These are phyloP conservation scores for Amphipoea oculea DNA, from an alignment of 2,888 invertebrate species.

Conservation along the genomic window DNA sequence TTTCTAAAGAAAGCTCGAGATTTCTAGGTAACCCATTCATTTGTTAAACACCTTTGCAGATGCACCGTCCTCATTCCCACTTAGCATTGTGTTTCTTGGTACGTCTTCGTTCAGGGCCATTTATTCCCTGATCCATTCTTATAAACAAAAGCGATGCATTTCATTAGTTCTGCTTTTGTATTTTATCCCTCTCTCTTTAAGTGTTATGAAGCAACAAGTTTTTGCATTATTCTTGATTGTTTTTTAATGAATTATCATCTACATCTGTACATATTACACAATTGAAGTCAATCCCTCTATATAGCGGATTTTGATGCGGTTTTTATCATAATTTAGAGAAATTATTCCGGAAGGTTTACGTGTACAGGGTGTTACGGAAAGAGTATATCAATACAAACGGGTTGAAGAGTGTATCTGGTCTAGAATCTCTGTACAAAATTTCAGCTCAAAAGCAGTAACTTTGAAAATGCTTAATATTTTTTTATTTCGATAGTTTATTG, in stretches of 20 bases:
- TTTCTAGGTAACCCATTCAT: conserved; percentile 52
- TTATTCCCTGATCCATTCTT: conserved; percentile 5
- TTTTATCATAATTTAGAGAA: neutral
- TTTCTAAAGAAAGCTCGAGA: conserved; percentile 28
- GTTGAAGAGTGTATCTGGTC: no score
- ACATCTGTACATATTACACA: neutral
- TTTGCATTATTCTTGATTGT: neutral
- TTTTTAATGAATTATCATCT: neutral
- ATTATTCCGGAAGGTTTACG: neutral
- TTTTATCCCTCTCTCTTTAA: neutral
- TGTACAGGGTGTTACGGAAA: no score
- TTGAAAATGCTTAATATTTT: no score
- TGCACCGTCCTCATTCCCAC: conserved; percentile 19
- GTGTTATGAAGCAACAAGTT: neutral
- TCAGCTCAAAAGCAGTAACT: no score
- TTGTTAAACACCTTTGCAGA: conserved; percentile 30
- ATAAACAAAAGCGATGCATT: conserved; percentile 3
- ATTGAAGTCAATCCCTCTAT: neutral
- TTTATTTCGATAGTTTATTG: no score
- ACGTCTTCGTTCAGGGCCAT: neutral
- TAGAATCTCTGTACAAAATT: no score
- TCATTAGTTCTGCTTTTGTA: neutral
- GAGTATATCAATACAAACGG: no score
- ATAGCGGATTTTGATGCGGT: neutral
- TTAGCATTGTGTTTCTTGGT: conserved; percentile 1